phyloP scores from a whole-genome alignment of 2,888 invertebrate genomes.

The Pyralis farinalis region DNA sequence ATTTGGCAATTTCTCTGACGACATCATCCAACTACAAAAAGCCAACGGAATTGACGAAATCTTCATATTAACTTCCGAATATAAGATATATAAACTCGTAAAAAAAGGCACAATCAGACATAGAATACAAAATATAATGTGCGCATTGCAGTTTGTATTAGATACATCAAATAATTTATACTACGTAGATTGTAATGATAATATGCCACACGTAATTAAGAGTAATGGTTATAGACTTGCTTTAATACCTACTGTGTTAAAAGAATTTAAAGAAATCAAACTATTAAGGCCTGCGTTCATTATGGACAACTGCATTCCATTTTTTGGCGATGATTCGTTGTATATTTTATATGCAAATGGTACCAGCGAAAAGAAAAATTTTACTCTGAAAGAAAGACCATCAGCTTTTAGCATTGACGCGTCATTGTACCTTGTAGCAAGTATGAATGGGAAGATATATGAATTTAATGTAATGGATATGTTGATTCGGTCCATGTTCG shows the following conservation, averaged over 20 bases:
- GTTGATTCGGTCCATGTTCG: constrained; percentile 51
- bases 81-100: constrained; percentile 45
- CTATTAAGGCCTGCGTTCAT: constrained; percentile 55
- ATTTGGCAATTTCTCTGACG: constrained; percentile 46
- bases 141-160: constrained; percentile 57
- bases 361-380: constrained; percentile 46
- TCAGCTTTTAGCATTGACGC: constrained; percentile 56
- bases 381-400: constrained; percentile 39
- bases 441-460: constrained; percentile 55
- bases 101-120: constrained; percentile 43
- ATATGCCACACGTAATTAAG: constrained; percentile 40
- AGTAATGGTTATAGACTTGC: constrained; percentile 31
- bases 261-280: constrained; percentile 43
- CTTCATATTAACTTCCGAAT: constrained; percentile 38
- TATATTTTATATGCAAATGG: constrained; percentile 51
- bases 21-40: constrained; percentile 58
- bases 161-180: constrained; percentile 60
- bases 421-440: constrained; percentile 51
- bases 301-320: constrained; percentile 54
- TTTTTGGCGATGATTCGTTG: constrained; percentile 48
- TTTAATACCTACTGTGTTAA: constrained; percentile 33
- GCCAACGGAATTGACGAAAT: constrained; percentile 48
- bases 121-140: constrained; percentile 33
- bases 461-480: constrained; percentile 62
- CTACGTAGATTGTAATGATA: constrained; percentile 45